Conservation (phyloP, 2,888 invertebrate species). For the Hyposoter dolosus region DNA sequence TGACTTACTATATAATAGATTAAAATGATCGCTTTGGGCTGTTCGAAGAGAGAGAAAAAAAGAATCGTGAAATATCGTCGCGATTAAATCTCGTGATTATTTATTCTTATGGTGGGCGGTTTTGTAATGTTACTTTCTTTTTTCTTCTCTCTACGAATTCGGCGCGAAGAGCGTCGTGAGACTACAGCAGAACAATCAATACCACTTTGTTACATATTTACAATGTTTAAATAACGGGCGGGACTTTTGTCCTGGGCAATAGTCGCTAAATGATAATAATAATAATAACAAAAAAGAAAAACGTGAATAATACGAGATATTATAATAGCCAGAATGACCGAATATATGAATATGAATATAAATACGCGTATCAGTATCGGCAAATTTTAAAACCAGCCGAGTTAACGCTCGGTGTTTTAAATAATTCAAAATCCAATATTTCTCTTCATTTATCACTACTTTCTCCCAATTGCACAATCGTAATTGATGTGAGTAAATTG, state of each 20-base stretch:
- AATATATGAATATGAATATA: slow-evolving; percentile 52
- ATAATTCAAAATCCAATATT: not conserved
- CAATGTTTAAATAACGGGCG: slow-evolving; percentile 81
- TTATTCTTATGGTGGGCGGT: not conserved
- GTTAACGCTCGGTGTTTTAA: not conserved
- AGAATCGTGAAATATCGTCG: slow-evolving; percentile 20
- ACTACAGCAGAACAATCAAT: slow-evolving; percentile 80
- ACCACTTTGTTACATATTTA: slow-evolving; percentile 84
- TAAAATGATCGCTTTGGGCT: slow-evolving; percentile 44
- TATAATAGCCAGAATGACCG: slow-evolving; percentile 69
- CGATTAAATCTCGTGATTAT: slow-evolving; percentile 34
- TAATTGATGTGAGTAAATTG: not conserved
- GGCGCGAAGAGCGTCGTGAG: slow-evolving; percentile 43
- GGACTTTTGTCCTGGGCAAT: slow-evolving; percentile 83
- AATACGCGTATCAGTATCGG: not conserved
- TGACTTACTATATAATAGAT: slow-evolving; percentile 62
- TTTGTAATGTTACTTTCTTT: slow-evolving; percentile 2
- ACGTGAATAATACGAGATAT: slow-evolving; percentile 67
- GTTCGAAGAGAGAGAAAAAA: slow-evolving; percentile 3
- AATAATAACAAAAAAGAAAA: slow-evolving; percentile 68
- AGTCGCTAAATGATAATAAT: slow-evolving; percentile 76
- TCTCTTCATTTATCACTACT: not conserved
- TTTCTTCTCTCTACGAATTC: slow-evolving; percentile 16
- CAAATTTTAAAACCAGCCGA: not conserved
- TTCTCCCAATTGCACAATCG: not conserved